Base-by-base conservation (phyloP, 2,888 invertebrate species). In the Drosophila cognata region DNA sequence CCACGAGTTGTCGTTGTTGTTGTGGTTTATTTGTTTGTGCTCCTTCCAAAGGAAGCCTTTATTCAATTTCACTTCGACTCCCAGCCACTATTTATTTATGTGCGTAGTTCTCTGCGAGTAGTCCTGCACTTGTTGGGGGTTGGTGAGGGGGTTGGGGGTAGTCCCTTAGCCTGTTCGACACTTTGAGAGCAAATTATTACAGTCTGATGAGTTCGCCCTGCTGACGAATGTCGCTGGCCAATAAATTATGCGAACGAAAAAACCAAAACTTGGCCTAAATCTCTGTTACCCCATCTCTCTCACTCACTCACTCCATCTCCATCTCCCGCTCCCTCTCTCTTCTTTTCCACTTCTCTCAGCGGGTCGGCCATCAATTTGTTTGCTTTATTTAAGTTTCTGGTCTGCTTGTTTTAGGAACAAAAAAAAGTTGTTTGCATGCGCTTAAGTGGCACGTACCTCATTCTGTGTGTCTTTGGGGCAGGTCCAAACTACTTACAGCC, bases 131-230 rank as follows among this genome's bases (percentile, higher is more conserved):
- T 21, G 25, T 8, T 4, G 16, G 4, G 25, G 2, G 1, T 11
- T 18, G 4, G 52, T 41, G 43, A 18, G 31, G 43, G 43, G 21
- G 4, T 4, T 18, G 29, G n/a, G 6, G 1, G 10, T 13, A 6
- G 16, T 61, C 72, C 77, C 61, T 64, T 38, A 61, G 81, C 58
- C 67, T 33, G 58, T 41, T 48, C 62, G 58, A 82, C 88, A 86
- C 85, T 81, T 72, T 77, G 83, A 87, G 84, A 84, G 88, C 89
- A 78, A 87, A 87, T 87, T 87, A 87, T 87, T 90, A 90, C 87
- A 88, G 87, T 89, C 87, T 90, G 87, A 89, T 90, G 89, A 90
- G 80, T 79, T 78, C 68, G 76, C 72, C 66, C 68, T 56, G 74
- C 88, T 84, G 89, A 90, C 84, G 90, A 85, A 87, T 90, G 82